Evolutionary conservation across 2,888 invertebrate genomes (phyloP).

Genomic region (Leucozona laternaria): DNA sequence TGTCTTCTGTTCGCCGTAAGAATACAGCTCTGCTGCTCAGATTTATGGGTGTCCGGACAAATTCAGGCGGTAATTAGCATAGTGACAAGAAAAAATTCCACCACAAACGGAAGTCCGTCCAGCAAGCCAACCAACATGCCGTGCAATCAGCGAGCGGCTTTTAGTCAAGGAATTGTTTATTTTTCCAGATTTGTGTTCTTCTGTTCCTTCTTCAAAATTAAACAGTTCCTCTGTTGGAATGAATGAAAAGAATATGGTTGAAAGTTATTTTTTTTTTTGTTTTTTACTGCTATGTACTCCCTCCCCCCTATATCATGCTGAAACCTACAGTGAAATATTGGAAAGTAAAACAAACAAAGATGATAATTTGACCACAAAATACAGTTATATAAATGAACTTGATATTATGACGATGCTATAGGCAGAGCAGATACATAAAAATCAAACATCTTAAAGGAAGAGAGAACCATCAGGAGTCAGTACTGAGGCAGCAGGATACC

Average conservation of each 20-base stretch:
- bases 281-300: too few species aligned
- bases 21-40: constrained; percentile 34
- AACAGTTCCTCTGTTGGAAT: constrained; percentile 19
- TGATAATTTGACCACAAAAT: constrained; percentile 73
- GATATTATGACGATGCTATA: constrained; percentile 46
- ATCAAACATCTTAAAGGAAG: constrained; percentile 61
- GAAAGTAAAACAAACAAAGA: constrained; percentile 75
- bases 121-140: constrained; percentile 52
- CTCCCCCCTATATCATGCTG: too few species aligned
- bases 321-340: constrained; percentile 56
- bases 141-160: constrained; percentile 69
- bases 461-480: constrained; percentile 10
- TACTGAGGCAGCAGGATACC: constrained; percentile 27
- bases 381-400: constrained; percentile 71
- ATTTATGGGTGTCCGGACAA: constrained; percentile 73
- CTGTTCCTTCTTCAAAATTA: constrained; percentile 56
- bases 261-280: neutral
- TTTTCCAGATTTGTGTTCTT: constrained; percentile 11
- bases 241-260: constrained; percentile 18
- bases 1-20: neutral
- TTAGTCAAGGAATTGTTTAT: constrained; percentile 38
- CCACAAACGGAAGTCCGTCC: constrained; percentile 55
- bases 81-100: constrained; percentile 53
- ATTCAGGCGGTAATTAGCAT: constrained; percentile 72
- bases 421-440: constrained; percentile 39